These are phyloP conservation scores for Leptogaster cylindrica DNA, from an alignment of 2,888 invertebrate genomes.

Conservation along the genomic window DNA sequence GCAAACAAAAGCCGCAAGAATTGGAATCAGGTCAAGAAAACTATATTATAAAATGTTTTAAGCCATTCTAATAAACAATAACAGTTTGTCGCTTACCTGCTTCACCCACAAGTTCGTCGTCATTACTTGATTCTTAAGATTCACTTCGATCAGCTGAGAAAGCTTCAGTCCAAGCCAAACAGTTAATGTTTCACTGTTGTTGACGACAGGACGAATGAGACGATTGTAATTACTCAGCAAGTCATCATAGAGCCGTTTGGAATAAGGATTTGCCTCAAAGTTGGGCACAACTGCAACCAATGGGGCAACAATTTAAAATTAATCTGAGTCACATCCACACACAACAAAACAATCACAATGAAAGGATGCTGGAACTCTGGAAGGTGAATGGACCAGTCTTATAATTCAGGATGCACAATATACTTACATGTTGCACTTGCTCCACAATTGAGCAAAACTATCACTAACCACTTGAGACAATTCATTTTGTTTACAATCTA, in stretches of 20 bases:
- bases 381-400: not conserved
- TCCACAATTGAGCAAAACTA: not conserved
- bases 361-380: not conserved
- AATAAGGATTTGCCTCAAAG: slow-evolving; percentile 88
- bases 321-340: not conserved
- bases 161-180: slow-evolving; percentile 89
- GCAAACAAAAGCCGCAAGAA: too few species aligned
- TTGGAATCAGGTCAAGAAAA: too few species aligned
- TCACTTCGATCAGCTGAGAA: slow-evolving; percentile 89
- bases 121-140: slow-evolving; percentile 92
- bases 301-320: not conserved
- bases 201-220: slow-evolving; percentile 89
- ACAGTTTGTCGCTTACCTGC: too few species aligned
- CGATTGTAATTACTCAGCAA: slow-evolving; percentile 94
- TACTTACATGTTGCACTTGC: slow-evolving; percentile 4
- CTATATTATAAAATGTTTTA: too few species aligned
- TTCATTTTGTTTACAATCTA: not conserved
- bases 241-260: slow-evolving; percentile 94
- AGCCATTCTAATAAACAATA: too few species aligned
- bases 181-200: slow-evolving; percentile 89
- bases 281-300: slow-evolving; percentile 48
- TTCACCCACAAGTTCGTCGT: slow-evolving; percentile 94
- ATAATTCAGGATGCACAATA: not conserved
- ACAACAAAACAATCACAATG: not conserved
- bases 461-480: not conserved